Evolutionary conservation across 1,140 invertebrate genomes (phyloP).

Genomic region (Ridgeia piscesae): DNA sequence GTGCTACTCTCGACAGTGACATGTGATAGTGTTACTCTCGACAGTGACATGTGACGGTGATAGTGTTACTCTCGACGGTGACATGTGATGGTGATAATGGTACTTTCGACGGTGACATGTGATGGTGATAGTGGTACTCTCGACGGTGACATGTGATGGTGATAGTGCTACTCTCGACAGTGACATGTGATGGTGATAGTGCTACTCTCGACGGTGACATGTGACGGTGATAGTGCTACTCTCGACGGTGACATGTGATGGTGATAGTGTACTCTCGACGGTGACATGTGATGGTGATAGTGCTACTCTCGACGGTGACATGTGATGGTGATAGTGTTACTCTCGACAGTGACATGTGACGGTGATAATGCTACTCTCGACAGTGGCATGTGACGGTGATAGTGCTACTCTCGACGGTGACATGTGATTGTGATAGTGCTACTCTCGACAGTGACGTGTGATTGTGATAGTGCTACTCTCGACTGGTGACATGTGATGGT

Average conservation of each 20-base stretch:
- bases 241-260: neutral
- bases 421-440: neutral
- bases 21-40: neutral
- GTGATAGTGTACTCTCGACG: neutral
- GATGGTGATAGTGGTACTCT: neutral
- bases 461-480: neutral
- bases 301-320: neutral
- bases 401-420: neutral
- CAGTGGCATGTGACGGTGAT: neutral
- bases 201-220: neutral
- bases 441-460: neutral
- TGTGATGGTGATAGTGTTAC: neutral
- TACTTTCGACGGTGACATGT: neutral
- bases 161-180: neutral
- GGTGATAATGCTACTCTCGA: neutral
- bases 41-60: neutral
- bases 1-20: neutral
- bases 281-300: neutral
- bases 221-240: neutral
- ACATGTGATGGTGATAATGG: neutral
- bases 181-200: neutral
- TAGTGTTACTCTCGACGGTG: neutral
- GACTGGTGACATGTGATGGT: neutral
- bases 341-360: neutral
- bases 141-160: neutral